A percentile compares a stretch with the other conserved stretches of the same genome.
phyloP scores from a whole-genome alignment of 2,888 invertebrate species.

The Liopterus haemorrhoidalis region DNA sequence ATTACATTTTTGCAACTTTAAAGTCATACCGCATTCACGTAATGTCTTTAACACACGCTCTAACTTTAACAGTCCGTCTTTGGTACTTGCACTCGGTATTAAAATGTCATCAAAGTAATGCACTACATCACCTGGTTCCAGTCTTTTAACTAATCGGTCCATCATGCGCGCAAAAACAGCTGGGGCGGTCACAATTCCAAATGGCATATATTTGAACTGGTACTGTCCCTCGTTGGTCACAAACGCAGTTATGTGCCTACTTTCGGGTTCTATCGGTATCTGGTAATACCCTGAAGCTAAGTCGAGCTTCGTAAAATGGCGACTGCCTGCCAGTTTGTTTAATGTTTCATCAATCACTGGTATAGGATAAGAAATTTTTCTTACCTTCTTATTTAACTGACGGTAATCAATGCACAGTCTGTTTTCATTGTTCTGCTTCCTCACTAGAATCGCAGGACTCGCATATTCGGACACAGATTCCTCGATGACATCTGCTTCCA shows the following conservation, averaged over 20 bases:
- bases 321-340: constrained; percentile 26
- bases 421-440: constrained; percentile 23
- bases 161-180: constrained; percentile 40
- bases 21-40: constrained; percentile 24
- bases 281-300: constrained; percentile 32
- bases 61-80: constrained; percentile 29
- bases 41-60: constrained; percentile 28
- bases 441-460: constrained; percentile 20
- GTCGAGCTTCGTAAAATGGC: constrained; percentile 32
- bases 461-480: constrained; percentile 29
- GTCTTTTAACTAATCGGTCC: constrained; percentile 11
- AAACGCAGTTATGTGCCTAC: constrained; percentile 32
- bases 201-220: constrained; percentile 39
- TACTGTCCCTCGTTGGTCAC: constrained; percentile 34
- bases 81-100: constrained; percentile 14
- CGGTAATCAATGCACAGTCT: constrained; percentile 29
- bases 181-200: constrained; percentile 39
- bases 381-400: constrained; percentile 32
- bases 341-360: constrained; percentile 32
- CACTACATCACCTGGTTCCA: constrained; percentile 12
- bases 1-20: constrained; percentile 35
- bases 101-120: constrained; percentile 31
- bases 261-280: constrained; percentile 29
- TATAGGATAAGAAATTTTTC: constrained; percentile 32
- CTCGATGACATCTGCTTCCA: constrained; percentile 20